Base-by-base conservation (phyloP, 2,888 invertebrate genomes). In the Eremobia ochroleuca region DNA sequence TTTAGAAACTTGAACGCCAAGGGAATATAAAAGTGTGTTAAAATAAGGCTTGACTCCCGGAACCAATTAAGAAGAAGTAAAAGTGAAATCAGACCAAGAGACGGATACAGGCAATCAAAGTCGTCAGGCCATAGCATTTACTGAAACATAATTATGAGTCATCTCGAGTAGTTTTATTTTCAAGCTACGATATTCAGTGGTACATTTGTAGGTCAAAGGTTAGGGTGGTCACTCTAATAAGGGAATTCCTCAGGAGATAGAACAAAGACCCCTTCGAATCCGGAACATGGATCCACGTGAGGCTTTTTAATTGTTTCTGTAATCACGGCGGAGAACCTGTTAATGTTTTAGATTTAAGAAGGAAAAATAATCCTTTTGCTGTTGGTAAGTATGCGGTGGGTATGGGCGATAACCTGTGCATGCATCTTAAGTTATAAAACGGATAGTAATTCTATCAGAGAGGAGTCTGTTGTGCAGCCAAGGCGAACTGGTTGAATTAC, bases 401-500 rank as follows among this genome's bases (percentile, higher is more conserved):
- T 58, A 28, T 58, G 28, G 13, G 28, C 28, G n/a, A 58, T 58
- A 58, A 58, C 13, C 28, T 58, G 28, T n/a, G 1, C 13, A 13
- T 25, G n/a, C 55, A 58, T 58, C 5, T 28, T 28, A 58, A 52
- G 49, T 76, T 11, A 73, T 72, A 58, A 81, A 76, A 73, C 40
- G 64, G 76, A 49, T 28, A 76, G 46, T 81, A 74, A 76, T 65
- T 62, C 58, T 66, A 77, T 64, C n/a, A 46, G 58, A 43, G 82
- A 87, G 73, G 87, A 83, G 69, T 73, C 40, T 73, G 70, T 49
- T 55, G 59, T 73, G 78, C 58, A 78, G 82, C 71, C 87, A 87
- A 87, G 88, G 87, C 81, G n/a, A 87, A 79, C 87, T 34, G 31
- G 85, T 82, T 80, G 76, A 73, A 78, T 78, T 77, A 83, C 68